A percentile compares a stretch with the other conserved stretches of the same genome.
Conservation (phyloP, 2,113 vertebrate genomes). For the Ammodramus savannarum region DNA sequence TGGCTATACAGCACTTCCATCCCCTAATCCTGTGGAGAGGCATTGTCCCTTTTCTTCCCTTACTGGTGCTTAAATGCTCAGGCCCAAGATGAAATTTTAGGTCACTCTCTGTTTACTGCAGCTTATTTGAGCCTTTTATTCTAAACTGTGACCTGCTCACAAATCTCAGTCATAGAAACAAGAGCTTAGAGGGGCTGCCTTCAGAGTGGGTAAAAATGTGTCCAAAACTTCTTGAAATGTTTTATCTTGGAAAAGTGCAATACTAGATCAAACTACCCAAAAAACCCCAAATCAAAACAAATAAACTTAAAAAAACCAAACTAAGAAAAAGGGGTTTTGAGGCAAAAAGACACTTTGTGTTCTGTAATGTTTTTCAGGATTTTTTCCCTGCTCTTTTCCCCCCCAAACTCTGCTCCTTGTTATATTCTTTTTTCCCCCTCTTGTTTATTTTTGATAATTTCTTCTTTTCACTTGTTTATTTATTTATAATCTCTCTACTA, state of each 20-base stretch:
- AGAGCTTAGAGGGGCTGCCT: not conserved
- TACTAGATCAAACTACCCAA: not conserved
- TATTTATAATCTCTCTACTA: not conserved
- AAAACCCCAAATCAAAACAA: not conserved
- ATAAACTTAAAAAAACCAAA: not conserved
- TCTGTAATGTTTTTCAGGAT: not conserved
- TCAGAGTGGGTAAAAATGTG: not conserved
- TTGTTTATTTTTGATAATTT: not conserved
- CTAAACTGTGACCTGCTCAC: not conserved
- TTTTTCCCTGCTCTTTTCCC: not conserved
- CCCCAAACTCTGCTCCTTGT: not conserved
- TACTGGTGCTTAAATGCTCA: not conserved
- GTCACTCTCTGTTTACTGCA: not conserved
- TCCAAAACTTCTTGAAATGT: not conserved
- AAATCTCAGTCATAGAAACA: not conserved
- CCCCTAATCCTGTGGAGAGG: not conserved
- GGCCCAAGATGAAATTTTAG: not conserved
- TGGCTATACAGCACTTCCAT: not conserved
- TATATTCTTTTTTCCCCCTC: fast-evolving
- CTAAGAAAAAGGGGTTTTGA: not conserved
- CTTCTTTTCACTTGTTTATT: not conserved
- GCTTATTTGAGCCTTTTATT: not conserved
- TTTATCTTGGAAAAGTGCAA: not conserved
- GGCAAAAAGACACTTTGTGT: not conserved
- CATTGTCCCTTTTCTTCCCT: not conserved